Evolutionary conservation across 2,113 vertebrate genomes (phyloP).

Genomic region (Clinocottus analis): DNA sequence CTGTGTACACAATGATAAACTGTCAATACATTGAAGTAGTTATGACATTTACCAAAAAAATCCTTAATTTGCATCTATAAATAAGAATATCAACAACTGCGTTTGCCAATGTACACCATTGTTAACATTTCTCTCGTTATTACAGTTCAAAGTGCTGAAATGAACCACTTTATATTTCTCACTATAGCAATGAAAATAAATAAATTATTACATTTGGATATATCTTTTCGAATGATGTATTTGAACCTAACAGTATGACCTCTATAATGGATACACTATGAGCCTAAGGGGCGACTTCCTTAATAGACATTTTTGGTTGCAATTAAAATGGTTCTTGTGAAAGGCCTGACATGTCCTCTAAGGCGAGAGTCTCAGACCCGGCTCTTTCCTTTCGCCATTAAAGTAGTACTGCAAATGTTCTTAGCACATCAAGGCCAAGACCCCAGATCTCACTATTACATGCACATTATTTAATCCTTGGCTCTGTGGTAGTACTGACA

Average conservation of each 20-base stretch:
- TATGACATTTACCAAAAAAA: not conserved
- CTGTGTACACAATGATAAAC: not conserved
- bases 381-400: conserved; percentile 69
- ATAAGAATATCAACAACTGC: not conserved
- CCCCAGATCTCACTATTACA: conserved; percentile 78
- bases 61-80: not conserved
- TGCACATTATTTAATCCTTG: conserved; percentile 79
- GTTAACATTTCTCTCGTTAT: no score
- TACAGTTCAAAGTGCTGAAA: not conserved
- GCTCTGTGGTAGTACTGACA: conserved; percentile 78
- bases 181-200: not conserved
- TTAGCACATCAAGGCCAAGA: conserved; percentile 79
- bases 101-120: not conserved
- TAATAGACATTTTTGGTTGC: conserved; percentile 81
- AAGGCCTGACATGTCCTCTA: conserved; percentile 74
- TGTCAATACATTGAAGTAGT: not conserved
- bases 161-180: not conserved
- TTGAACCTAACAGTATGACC: conserved; percentile 54
- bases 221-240: conserved; percentile 37
- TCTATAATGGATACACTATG: conserved; percentile 68
- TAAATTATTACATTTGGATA: conserved; percentile 16
- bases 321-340: conserved; percentile 81
- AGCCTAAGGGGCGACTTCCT: conserved; percentile 66
- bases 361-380: conserved; percentile 61
- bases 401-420: conserved; percentile 78